Conservation (phyloP, 1,140 invertebrate species). For the Drosophila pruinosa region DNA sequence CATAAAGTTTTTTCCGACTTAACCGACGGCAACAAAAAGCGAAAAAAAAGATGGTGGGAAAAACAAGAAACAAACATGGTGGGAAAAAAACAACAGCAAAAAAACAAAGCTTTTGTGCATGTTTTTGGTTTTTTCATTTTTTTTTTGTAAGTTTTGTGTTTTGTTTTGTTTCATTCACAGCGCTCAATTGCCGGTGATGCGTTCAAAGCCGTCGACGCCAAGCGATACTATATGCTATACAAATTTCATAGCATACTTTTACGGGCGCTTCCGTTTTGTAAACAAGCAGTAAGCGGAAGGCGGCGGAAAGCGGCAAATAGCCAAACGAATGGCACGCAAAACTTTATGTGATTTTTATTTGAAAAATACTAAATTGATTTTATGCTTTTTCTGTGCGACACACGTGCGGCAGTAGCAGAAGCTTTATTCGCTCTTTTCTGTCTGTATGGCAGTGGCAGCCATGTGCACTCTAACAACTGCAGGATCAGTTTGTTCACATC, state of each 20-base stretch:
- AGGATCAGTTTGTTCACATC: not conserved
- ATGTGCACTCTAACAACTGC: not conserved
- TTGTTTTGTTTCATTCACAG: constrained; percentile 30
- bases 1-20: constrained; percentile 53
- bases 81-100: constrained; percentile 12
- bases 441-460: not conserved
- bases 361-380: constrained; percentile 73
- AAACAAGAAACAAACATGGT: constrained; percentile 22
- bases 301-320: not conserved
- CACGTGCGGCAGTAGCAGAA: not conserved
- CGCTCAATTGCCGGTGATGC: constrained; percentile 63
- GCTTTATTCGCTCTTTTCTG: no score
- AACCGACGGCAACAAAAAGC: constrained; percentile 16
- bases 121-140: constrained; percentile 28
- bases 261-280: constrained; percentile 70
- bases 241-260: constrained; percentile 78
- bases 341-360: constrained; percentile 74
- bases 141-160: constrained; percentile 31
- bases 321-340: constrained; percentile 24
- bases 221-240: constrained; percentile 46
- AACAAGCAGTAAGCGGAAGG: constrained; percentile 37
- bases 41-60: not conserved
- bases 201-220: constrained; percentile 48
- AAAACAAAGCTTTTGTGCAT: constrained; percentile 44
- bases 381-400: constrained; percentile 33